Evolutionary conservation across 2,888 invertebrate genomes (phyloP), one percentile per base, ranked within the genome.

Genomic region (Disparrhopalites patrizii): DNA sequence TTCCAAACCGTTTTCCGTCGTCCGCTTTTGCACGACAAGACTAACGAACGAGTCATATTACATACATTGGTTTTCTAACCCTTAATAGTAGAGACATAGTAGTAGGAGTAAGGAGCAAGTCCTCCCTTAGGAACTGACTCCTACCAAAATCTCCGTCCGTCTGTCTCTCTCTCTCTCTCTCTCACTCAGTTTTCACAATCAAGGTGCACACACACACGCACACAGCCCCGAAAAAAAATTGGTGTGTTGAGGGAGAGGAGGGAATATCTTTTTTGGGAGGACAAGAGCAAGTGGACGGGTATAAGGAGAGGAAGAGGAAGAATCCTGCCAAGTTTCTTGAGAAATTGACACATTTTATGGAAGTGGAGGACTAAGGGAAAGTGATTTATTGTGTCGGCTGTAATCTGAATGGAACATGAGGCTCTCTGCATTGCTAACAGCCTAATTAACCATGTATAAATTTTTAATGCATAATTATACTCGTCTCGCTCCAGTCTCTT

Each of bases 341-440:
- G 58, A 61, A 61, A 61, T 61, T 61, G 61, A 61, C 61, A 61
- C 61, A 61, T 61, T 61, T 61, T 57, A 38, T 57, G 25, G 30
- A 40, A 28, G 27, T 2, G 58, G 18, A 18, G 20, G 43, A 54
- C 30, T 28, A 38, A n/a, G 36, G 38, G 43, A 57, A 43, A 43
- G 33, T 54, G 54, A 54, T 54, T 54, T 54, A 54, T 54, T 47
- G 25, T n/a, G 47, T 25, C n/a, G 47, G 47, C 20, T 47, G 25
- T 47, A 47, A 47, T 47, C 47, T 47, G n/a, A 47, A 23, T 20
- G 47, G 47, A 47, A 47, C 47, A 47, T 23, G 23, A 47, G 47
- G 47, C 23, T 47, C 47, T 47, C 47, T 20, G 47, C 47, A 47
- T 47, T 47, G 47, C 47, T 47, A 47, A 47, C 47, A 47, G 47